Evolutionary conservation across 2,113 vertebrate species (phyloP), one percentile per base, ranked within the genome.

Genomic region (Apistogramma diplotaenia): DNA sequence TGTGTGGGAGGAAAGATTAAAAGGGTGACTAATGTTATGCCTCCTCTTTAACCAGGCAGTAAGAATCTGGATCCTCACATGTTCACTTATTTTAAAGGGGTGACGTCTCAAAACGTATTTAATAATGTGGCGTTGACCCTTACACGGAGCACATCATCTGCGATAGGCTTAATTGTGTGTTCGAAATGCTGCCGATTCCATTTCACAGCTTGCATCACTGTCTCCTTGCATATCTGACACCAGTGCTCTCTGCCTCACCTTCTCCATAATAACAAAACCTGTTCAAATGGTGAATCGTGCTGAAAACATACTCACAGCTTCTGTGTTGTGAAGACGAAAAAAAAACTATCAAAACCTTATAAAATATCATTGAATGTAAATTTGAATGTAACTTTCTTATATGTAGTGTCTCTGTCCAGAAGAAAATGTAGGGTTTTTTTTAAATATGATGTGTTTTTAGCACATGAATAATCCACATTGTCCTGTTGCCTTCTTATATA

Each of bases 1-100:
- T 75, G 85, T 59, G 77, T 89, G 70, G 82, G 82, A 78, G 71
- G 55, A 55, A 76, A 91, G 91, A 88, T 91, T 89, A 91, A 67
- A 67, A 56, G 84, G 90, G 84, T 78, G 71, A 80, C 81, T 76
- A 82, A 75, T 87, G 89, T 88, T 86, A 79, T 87, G 86, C 81
- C 76, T 89, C 23, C 79, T 84, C 16, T 78, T 81, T 89, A 87
- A 73, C 72, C 12, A 29, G 46, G 74, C 8, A 87, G 35, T 18
- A 59, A 46, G 60, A 79, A 78, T 86, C 55, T 79, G 25, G 25
- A 75, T 80, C 76, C 54, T 76, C 80, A 87, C 49, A 23, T n/a
- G n/a, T 61, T 65, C 19, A 56, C 31, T 25, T 29, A 46, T 78
- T 76, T 65, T 40, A 46, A 27, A 62, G 7, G n/a, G 5, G 55